Evolutionary conservation across 2,113 vertebrate species (phyloP).

Genomic region (Microcebus murinus): DNA sequence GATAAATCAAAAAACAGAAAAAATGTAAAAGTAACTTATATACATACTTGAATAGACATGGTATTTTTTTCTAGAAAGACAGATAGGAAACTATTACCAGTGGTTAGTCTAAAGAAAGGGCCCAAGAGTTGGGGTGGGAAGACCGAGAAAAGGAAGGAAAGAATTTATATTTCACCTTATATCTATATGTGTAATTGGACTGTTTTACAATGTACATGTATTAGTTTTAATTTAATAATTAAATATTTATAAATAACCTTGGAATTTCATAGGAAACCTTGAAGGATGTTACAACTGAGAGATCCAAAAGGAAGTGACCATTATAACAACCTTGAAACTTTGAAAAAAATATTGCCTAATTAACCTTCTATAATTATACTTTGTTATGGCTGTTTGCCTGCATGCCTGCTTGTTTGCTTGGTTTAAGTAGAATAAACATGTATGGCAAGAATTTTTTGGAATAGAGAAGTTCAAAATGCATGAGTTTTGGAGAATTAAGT

Average conservation of each 20-base stretch:
- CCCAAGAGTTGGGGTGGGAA: background rate
- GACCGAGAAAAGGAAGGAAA: background rate
- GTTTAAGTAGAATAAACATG: slow-evolving; percentile 26
- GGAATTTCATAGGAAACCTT: background rate
- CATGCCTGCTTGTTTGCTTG: background rate
- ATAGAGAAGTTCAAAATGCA: background rate
- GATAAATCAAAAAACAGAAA: background rate
- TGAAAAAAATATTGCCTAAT: slow-evolving; percentile 14
- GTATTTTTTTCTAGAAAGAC: background rate
- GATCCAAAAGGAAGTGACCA: background rate
- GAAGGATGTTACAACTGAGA: background rate
- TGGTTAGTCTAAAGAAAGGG: background rate
- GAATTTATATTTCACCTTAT: slow-evolving; percentile 9
- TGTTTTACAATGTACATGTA: background rate
- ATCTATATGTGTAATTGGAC: background rate
- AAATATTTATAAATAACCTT: slow-evolving; percentile 38
- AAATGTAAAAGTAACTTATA: background rate
- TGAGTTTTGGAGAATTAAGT: background rate
- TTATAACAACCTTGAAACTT: background rate
- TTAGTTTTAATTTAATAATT: slow-evolving; percentile 34
- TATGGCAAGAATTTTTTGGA: background rate
- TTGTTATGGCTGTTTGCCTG: background rate
- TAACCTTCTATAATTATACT: slow-evolving; percentile 9
- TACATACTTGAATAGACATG: background rate
- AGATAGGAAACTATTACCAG: background rate